Base-by-base conservation (phyloP, 2,797 vertebrate genomes). In the Champsocephalus gunnari region DNA sequence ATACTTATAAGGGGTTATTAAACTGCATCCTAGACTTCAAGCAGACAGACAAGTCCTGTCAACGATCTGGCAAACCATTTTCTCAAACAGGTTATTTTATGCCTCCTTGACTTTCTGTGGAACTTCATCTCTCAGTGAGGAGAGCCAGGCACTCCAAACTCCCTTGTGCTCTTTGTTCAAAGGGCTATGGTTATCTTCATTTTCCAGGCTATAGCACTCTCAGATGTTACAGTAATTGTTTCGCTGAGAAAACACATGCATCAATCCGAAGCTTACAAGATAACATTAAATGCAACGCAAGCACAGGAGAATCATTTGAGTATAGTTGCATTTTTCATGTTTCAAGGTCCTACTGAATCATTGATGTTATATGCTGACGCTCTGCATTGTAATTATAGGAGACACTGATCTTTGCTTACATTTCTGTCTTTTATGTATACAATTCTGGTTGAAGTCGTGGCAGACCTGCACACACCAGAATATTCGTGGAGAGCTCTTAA, bases 281-380 rank as follows among this genome's bases (percentile, higher is more conserved):
- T 73, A 43, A 68, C 17, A 83, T 73, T 51, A 67, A 73, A 64
- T 71, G 77, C 61, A 45, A 16, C 44, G 60, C 11, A 12, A 76
- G 77, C 68, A 58, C 65, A 49, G 28, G 12, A 66, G 58, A 75
- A 73, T 80, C 57, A 67, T 62, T 41, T 53, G 69, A 77, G 76
- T 44, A 38, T 38, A 67, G 68, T 74, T 83, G 81, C 84, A 74
- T 73, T 87, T 86, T 87, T 88, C 71, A 80, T 81, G 85, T 84
- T 64, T 73, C 84, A 85, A 87, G 69, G 81, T 87, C 77, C 79
- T 75, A 61, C 80, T 90, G 86, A 90, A 89, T 91, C 82, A 87
- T 84, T 88, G 73, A 89, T 84, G 79, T 66, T 63, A 73, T 70
- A 73, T 12, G 11, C 71, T 68, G 66, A 71, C 19, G 81, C 73